Conservation (phyloP, 2,113 vertebrate genomes). For the Tachuris rubrigastra region DNA sequence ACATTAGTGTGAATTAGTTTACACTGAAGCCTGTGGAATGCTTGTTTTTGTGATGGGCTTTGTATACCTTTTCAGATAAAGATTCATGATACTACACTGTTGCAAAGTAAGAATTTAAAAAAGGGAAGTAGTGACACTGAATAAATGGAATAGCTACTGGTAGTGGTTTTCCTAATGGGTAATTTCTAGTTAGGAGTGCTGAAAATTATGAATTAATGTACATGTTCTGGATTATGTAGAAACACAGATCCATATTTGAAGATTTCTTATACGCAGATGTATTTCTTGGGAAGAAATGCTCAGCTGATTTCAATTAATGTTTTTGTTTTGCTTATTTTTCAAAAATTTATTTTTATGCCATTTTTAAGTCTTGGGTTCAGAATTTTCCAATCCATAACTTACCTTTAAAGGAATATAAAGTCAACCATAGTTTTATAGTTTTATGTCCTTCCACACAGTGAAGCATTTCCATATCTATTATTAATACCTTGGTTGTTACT, state of each 20-base stretch:
- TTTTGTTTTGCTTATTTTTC: background rate
- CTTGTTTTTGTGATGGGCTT: background rate
- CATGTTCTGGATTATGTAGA: background rate
- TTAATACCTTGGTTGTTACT: constrained; percentile 7
- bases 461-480: constrained; percentile 20
- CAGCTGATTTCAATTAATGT: background rate
- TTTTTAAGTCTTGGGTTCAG: background rate
- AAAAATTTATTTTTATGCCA: background rate
- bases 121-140: background rate
- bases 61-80: background rate
- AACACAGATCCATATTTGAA: background rate
- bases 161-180: background rate
- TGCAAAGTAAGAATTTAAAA: background rate
- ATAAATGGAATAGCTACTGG: background rate
- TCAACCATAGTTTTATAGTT: background rate
- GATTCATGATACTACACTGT: background rate
- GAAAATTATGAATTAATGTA: background rate
- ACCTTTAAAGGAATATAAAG: background rate
- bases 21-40: background rate
- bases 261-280: background rate
- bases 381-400: background rate
- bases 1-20: background rate
- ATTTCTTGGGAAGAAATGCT: background rate
- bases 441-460: background rate
- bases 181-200: background rate